Evolutionary conservation across 1,140 invertebrate genomes (phyloP).

Genomic region (Pachyrhynchus sulphureomaculatus): DNA sequence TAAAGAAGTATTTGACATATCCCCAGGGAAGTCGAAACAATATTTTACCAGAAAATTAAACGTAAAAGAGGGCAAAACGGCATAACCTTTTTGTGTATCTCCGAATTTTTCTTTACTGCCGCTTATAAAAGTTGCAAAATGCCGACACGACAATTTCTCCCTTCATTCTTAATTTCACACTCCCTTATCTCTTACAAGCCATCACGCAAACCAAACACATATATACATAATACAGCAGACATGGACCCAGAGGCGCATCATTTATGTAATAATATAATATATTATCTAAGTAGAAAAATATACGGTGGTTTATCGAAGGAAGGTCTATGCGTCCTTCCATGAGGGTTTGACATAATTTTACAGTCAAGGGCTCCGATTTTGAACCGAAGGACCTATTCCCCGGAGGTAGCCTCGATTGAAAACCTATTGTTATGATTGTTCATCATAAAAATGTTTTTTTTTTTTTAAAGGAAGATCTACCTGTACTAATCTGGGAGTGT

Average conservation of each 20-base stretch:
- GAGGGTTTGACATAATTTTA: too few species aligned
- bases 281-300: too few species aligned
- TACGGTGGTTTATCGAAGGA: too few species aligned
- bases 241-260: not conserved
- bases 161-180: conserved; percentile 24
- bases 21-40: not conserved
- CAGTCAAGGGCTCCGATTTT: too few species aligned
- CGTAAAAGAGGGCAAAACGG: not conserved
- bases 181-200: conserved; percentile 16
- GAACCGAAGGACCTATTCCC: too few species aligned
- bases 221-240: conserved; percentile 2
- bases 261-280: too few species aligned
- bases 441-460: too few species aligned
- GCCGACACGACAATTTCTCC: conserved; percentile 8
- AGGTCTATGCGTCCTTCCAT: too few species aligned
- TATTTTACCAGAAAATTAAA: conserved; percentile 4
- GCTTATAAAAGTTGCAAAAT: conserved; percentile 10
- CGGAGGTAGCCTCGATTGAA: too few species aligned
- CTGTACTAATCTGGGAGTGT: too few species aligned
- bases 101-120: conserved; percentile 8
- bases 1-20: not conserved
- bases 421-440: too few species aligned
- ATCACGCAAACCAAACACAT: conserved; percentile 16
- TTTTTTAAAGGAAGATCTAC: too few species aligned
- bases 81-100: not conserved